Evolutionary conservation across 2,797 vertebrate genomes (phyloP), one percentile per base, ranked within the genome.

Genomic region (Peromyscus nudipes): DNA sequence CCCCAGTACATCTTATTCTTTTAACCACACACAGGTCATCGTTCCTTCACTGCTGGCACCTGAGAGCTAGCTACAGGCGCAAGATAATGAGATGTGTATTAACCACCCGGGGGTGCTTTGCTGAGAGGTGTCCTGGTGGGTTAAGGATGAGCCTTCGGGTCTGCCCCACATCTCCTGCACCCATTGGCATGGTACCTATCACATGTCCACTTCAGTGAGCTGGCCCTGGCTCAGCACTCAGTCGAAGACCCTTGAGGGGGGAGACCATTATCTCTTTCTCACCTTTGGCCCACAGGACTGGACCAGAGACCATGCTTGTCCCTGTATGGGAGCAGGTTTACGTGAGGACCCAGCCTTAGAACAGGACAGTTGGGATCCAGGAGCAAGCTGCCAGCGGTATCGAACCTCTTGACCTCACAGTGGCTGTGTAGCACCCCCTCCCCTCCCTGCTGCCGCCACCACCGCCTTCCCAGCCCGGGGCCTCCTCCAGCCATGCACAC

Each of bases 41-140:
- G 0, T n/a, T 29, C 77, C 57, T 4, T 3, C 23, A 4, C 31
- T 0, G 0, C 71, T 0, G 0, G 0, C 4, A 67, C 52, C 0
- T 0, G 34, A 89, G 90, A 8, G 60, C 69, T 91, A 94, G 96
- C 83, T 88, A 73, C 25, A 64, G 76, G n/a, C 3, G 0, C 95
- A 95, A 84, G 88, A 90, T 92, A 97, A 98, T 92, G 92, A 96
- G 92, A 97, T 92, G 97, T 82, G 97, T 64, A 87, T 97, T 92
- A 57, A 27, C 0, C n/a, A 29, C 25, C 95, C 69, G 97, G 97
- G 95, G 94, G 52, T 92, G 64, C 0, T 27, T 14, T 40, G 85
- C 95, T 94, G 96, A 98, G 96, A 89, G 97, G 95, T 96, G 85
- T 95, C 97, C 91, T 91, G 96, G 92, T 96, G 73, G 2, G 1